These are phyloP conservation scores for Myiagra hebetior DNA, from an alignment of 2,113 vertebrate species.

Conservation along the genomic window DNA sequence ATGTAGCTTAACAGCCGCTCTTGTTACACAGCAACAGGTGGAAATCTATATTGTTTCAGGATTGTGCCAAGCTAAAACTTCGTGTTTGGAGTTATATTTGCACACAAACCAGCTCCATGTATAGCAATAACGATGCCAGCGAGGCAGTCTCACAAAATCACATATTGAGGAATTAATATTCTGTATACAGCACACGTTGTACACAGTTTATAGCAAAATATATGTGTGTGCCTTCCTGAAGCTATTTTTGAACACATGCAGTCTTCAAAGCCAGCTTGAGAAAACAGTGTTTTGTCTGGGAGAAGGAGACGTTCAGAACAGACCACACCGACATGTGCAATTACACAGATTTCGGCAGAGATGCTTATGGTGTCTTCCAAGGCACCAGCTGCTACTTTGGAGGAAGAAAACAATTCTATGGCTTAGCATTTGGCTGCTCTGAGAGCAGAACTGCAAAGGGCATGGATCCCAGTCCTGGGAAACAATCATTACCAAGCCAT, in stretches of 20 bases:
- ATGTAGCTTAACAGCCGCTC: not conserved
- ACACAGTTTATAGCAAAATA: slow-evolving; percentile 64
- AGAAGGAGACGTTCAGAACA: slow-evolving; percentile 14
- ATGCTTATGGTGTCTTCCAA: slow-evolving; percentile 64
- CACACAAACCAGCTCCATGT: slow-evolving; percentile 38
- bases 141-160: not conserved
- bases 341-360: slow-evolving; percentile 51
- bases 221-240: slow-evolving; percentile 49
- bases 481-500: not conserved
- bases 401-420: slow-evolving; percentile 46
- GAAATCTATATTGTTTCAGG: slow-evolving; percentile 1
- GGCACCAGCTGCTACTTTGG: slow-evolving; percentile 60
- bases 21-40: slow-evolving; percentile 12
- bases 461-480: slow-evolving; percentile 34
- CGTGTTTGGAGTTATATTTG: not conserved
- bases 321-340: slow-evolving; percentile 53
- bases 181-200: slow-evolving; percentile 46
- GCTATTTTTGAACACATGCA: slow-evolving; percentile 46
- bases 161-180: slow-evolving; percentile 64
- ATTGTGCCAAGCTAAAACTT: slow-evolving; percentile 25
- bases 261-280: slow-evolving; percentile 56
- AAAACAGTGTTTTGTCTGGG: slow-evolving; percentile 57
- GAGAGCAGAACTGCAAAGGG: slow-evolving; percentile 49
- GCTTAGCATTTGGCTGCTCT: slow-evolving; percentile 37
- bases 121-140: not conserved